Evolutionary conservation across 2,113 vertebrate species (phyloP).

Genomic region (Strigops habroptila): DNA sequence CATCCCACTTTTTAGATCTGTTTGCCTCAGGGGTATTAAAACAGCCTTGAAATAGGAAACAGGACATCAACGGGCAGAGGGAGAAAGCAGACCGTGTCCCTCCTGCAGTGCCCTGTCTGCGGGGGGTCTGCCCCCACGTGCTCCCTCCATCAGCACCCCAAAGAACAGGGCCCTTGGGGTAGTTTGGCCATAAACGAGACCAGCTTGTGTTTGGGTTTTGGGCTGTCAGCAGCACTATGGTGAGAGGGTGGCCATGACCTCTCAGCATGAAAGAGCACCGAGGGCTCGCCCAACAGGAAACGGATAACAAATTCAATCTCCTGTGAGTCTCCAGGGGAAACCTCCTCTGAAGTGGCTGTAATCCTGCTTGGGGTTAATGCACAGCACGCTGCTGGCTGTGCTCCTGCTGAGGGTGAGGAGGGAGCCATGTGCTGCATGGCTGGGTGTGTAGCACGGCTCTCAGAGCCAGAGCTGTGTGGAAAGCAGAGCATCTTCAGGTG

Average conservation of each 20-base stretch:
- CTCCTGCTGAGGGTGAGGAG: neutral
- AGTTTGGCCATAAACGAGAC: neutral
- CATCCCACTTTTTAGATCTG: neutral
- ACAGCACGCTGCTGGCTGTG: fast-evolving
- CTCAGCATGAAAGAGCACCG: fast-evolving
- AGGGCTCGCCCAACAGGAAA: neutral
- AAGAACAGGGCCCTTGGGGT: neutral
- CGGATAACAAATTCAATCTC: neutral
- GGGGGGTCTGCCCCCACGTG: fast-evolving
- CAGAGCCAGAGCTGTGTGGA: fast-evolving
- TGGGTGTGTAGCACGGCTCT: fast-evolving
- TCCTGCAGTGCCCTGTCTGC: neutral
- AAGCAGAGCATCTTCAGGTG: neutral
- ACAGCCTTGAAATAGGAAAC: neutral
- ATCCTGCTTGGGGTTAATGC: neutral
- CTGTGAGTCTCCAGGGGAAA: neutral
- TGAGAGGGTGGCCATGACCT: neutral
- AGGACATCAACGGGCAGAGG: neutral
- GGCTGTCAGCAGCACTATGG: fast-evolving
- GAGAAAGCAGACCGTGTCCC: neutral
- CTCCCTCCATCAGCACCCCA: neutral
- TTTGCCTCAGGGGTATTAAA: neutral
- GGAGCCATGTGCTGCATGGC: fast-evolving
- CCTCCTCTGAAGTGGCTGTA: neutral
- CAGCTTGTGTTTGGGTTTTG: neutral